Conservation (phyloP, 2,113 vertebrate species). For the Hypocryptadius cinnamomeus region DNA sequence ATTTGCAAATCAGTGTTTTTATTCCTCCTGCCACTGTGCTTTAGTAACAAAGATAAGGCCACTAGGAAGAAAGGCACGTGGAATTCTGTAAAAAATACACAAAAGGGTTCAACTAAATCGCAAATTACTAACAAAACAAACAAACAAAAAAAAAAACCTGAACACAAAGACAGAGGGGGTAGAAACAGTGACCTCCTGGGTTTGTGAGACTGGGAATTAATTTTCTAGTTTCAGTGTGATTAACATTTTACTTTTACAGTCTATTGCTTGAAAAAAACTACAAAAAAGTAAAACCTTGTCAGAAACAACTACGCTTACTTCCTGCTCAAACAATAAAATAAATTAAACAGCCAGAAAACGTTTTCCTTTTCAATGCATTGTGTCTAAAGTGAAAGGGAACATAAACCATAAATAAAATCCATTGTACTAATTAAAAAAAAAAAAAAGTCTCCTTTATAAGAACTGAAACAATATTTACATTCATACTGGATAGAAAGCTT, state of each 20-base stretch:
- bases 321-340: conserved; percentile 75
- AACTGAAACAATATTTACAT: conserved; percentile 73
- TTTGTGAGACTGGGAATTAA: conserved; percentile 64
- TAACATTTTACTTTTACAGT: conserved; percentile 67
- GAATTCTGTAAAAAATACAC: conserved; percentile 69
- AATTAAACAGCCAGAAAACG: conserved; percentile 77
- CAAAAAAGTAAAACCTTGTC: conserved; percentile 65
- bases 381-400: conserved; percentile 68
- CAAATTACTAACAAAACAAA: conserved; percentile 63
- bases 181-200: conserved; percentile 57
- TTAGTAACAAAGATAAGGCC: conserved; percentile 74
- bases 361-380: conserved; percentile 68
- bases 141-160: conserved; percentile 21
- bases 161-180: conserved; percentile 31
- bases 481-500: conserved; percentile 61
- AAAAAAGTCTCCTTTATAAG: conserved; percentile 61
- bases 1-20: conserved; percentile 50
- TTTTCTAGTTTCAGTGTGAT: conserved; percentile 71
- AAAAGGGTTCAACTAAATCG: conserved; percentile 55
- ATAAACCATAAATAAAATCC: conserved; percentile 75
- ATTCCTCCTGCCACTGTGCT: conserved; percentile 59
- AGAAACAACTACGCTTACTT: conserved; percentile 68
- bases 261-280: conserved; percentile 63
- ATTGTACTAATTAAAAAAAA: conserved; percentile 58
- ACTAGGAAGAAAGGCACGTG: conserved; percentile 80